Base-by-base conservation (phyloP, 2,113 vertebrate genomes). In the Ardeotis arabs region DNA sequence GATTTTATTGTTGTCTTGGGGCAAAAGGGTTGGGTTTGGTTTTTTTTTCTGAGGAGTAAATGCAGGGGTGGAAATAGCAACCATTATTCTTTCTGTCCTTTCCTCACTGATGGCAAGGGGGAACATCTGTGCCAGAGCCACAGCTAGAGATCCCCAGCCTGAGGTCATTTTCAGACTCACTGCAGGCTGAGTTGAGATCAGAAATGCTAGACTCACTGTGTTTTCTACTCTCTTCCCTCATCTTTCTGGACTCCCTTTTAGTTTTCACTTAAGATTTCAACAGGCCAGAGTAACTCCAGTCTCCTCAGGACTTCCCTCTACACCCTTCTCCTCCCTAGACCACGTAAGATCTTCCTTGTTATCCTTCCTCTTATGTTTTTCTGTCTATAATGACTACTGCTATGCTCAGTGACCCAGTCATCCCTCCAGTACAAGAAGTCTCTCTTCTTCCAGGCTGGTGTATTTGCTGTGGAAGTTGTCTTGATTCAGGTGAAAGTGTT, bases 381-480 rank as follows among this genome's bases (percentile, higher is more conserved):
- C 69, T 82, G 2, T 37, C 69, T 53, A 17, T 76, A 84, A 84
- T 27, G 45, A 72, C 14, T 27, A 68, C 7, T 53, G 17, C 27
- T 69, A 22, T 62, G 29, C 21, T 53, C 49, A 50, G 39, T 50
- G 76, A 82, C 53, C 49, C 25, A 63, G 7, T 37, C 70, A 73
- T 69, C 17, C 18, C 69, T 76, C 25, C 56, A 92, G 39, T 72
- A 76, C 10, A 41, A 67, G 76, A 56, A 37, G 28, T 12, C 1
- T 12, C 39, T 83, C 77, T 95, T 50, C 89, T 84, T 76, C n/a
- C 45, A 89, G 35, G 12, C 14, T 73, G 28, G 18, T 53, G 28
- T 73, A 66, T 95, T 90, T 94, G 24, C 87, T 89, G 87, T 45
- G 86, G 86, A 95, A 37, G 66, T 78, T 93, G 84, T 82, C 92